Base-by-base conservation (phyloP, 2,113 vertebrate species). In the Aleadryas rufinucha region DNA sequence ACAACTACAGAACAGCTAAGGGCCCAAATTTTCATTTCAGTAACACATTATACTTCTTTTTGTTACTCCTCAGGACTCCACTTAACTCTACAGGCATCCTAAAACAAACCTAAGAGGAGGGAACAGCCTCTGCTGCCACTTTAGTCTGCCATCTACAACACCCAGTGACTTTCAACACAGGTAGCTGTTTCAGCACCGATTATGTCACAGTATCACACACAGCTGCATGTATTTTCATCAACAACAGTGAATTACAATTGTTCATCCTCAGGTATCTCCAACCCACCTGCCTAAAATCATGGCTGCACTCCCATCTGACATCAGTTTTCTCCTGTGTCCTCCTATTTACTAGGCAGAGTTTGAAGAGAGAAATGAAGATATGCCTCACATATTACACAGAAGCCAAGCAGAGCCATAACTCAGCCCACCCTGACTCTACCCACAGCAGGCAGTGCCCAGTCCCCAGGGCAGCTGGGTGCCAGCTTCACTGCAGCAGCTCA, bases 361-460 rank as follows among this genome's bases (percentile, higher is more conserved):
- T 54, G 31, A 50, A 69, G 35, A 88, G 6, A 74, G 19, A 66
- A 88, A 54, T 42, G 5, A 61, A 80, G 61, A 24, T 2, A 15
- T 23, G 41, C 16, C 66, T 50, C 39, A 41, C 2, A 1, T 10
- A 11, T 28, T 5, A 20, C 0, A 4, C 35, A 50, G 59, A 50
- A 59, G 76, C 26, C 75, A 65, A 42, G 33, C 2, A 3, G 47
- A 83, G 60, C 9, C 9, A 17, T 31, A 42, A 4, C n/a, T 54
- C 16, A 0, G 49, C 11, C 13, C 37, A 49, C 28, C 66, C 30
- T 0, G 0, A 11, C n/a, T 21, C 30, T 9, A 11, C 11, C 33
- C 37, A 65, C 1, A 1, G 2, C 75, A 85, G 35, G 24, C 56
- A 69, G 59, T 0, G 11, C 7, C n/a, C 16, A 15, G 44, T 28